phyloP scores from a whole-genome alignment of 2,797 vertebrate genomes.

The Hirundo rustica region DNA sequence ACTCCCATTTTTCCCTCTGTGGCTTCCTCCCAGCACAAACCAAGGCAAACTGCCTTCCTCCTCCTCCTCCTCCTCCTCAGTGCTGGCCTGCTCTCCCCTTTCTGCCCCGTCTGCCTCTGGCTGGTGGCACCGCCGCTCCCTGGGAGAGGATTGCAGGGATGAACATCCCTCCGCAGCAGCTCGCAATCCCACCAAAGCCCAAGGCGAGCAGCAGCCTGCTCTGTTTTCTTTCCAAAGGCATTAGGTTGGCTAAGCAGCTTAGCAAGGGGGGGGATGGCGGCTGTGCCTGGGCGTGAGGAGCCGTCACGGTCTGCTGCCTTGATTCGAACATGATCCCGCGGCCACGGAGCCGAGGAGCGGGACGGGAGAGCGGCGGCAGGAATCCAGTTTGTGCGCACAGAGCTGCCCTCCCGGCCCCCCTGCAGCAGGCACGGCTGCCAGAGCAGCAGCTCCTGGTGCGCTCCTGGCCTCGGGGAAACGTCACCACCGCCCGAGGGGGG shows the following conservation, averaged over 20 bases:
- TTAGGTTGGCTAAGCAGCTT: slow-evolving; percentile 57
- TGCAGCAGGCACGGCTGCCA: background rate
- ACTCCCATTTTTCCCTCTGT: background rate
- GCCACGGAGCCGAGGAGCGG: background rate
- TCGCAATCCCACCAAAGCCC: slow-evolving; percentile 4
- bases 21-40: background rate
- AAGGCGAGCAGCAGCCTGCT: slow-evolving; percentile 53
- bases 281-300: background rate
- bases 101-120: slow-evolving; percentile 16
- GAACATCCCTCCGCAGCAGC: background rate
- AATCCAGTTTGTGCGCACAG: background rate
- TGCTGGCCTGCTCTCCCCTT: background rate
- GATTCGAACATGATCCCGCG: slow-evolving; percentile 35
- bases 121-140: background rate
- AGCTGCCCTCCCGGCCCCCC: background rate
- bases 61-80: background rate
- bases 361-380: background rate
- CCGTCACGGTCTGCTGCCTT: slow-evolving; percentile 33
- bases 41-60: background rate
- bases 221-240: slow-evolving; percentile 50
- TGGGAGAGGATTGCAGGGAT: background rate
- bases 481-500: background rate
- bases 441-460: background rate
- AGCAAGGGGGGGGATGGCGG: slow-evolving; percentile 13
- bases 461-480: accelerated